phyloP scores from a whole-genome alignment of 2,113 vertebrate species.

The Noturus placidus region DNA sequence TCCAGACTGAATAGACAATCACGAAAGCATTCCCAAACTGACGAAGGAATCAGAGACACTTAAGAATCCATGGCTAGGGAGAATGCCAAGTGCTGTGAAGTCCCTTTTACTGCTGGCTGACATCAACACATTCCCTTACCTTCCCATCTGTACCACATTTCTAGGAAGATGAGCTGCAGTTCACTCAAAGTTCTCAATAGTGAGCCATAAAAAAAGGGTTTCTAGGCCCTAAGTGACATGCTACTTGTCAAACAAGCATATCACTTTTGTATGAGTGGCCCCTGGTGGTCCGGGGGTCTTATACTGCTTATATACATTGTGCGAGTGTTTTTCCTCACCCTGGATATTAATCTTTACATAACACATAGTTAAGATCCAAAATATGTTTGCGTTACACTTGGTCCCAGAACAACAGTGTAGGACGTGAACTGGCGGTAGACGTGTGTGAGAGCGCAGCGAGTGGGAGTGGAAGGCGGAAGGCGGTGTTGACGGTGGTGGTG shows the following conservation, averaged over 20 bases:
- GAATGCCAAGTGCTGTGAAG: not conserved
- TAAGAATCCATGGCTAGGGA: conserved; percentile 19
- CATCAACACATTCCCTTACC: conserved; percentile 37
- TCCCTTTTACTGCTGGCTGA: conserved; percentile 11
- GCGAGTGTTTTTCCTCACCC: not conserved
- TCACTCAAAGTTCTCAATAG: conserved; percentile 31
- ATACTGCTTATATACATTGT: not conserved
- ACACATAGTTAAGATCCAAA: not conserved
- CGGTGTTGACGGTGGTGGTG: not conserved
- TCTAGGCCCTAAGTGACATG: not conserved
- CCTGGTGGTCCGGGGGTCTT: not conserved
- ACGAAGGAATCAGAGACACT: not conserved
- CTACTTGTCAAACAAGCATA: not conserved
- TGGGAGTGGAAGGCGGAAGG: conserved; percentile 2
- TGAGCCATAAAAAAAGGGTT: not conserved
- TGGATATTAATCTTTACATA: not conserved
- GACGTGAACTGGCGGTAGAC: not conserved
- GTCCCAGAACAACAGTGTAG: not conserved
- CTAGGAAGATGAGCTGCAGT: conserved; percentile 14
- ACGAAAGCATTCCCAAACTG: not conserved
- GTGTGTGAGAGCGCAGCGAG: conserved; percentile 18
- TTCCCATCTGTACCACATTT: conserved; percentile 42
- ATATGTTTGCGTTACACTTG: not conserved
- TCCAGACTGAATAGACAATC: conserved; percentile 11
- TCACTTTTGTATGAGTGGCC: not conserved